phyloP scores from a whole-genome alignment of 1,140 invertebrate genomes.

The Tyrophagus putrescentiae region DNA sequence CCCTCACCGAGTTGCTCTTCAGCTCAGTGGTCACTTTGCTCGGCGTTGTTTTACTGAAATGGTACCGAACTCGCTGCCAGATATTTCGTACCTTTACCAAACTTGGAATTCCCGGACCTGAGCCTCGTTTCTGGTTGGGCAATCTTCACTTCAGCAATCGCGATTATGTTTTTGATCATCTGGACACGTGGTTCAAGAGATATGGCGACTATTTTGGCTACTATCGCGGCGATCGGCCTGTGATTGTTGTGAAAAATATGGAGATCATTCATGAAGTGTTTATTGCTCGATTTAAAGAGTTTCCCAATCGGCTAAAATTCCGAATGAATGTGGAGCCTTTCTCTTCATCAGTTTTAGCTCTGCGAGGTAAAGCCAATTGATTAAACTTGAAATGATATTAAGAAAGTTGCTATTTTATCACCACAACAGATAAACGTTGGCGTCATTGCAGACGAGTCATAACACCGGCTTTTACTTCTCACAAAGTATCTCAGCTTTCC shows the following conservation, averaged over 20 bases:
- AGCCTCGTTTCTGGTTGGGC: slow-evolving; percentile 31
- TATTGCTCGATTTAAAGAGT: slow-evolving; percentile 2
- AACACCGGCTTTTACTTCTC: not conserved
- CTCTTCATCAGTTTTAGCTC: slow-evolving; percentile 29
- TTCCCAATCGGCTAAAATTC: slow-evolving; percentile 30
- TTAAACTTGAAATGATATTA: not conserved
- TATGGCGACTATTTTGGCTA: slow-evolving; percentile 35
- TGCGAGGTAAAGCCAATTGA: slow-evolving; percentile 27
- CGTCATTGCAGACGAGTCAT: not conserved
- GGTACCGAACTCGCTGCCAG: not conserved
- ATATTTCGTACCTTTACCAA: slow-evolving; percentile 6
- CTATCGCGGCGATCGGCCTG: slow-evolving; percentile 31
- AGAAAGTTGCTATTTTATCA: not conserved
- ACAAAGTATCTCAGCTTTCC: not conserved
- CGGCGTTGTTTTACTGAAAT: slow-evolving; percentile 13
- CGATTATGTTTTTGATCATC: slow-evolving; percentile 20
- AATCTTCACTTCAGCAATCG: slow-evolving; percentile 26
- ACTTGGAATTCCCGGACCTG: slow-evolving; percentile 31
- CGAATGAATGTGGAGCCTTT: slow-evolving; percentile 30
- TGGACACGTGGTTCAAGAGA: slow-evolving; percentile 30
- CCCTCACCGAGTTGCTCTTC: too few species aligned
- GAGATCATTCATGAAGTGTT: slow-evolving; percentile 33
- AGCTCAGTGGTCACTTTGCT: too few species aligned
- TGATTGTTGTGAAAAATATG: slow-evolving; percentile 31
- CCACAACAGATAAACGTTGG: not conserved